Base-by-base conservation (phyloP, 2,797 vertebrate species). In the Nannoperca australis region DNA sequence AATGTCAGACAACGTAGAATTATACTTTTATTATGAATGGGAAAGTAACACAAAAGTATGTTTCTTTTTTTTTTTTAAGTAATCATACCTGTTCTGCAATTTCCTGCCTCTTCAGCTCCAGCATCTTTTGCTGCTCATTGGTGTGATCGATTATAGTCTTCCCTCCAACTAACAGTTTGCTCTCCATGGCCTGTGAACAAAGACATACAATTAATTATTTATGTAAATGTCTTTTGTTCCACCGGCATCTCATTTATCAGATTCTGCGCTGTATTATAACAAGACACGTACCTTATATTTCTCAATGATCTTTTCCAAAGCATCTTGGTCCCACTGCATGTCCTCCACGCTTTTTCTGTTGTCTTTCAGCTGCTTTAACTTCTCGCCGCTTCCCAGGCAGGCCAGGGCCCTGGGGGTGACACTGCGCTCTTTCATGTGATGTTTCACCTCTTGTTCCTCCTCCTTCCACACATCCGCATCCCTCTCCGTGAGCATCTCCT, bases 71-170 rank as follows among this genome's bases (percentile, higher is more conserved):
- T 22, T 50, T 58, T 66, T 15, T 20, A 14, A 27, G 24, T 27
- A 27, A 27, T 27, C 3, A 54, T 72, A 98, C 97, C 97, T 98
- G 97, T 84, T 97, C 97, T 0, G 97, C 95, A 40, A 99, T 99
- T 89, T 99, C 98, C 78, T 98, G 97, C 44, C 96, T 95, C 94
- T 95, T 97, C 85, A 97, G 93, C 90, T 98, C 97, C 91, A 99
- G 82, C 96, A 97, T 97, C 87, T 96, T 99, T 87, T 99, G 98
- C 86, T 99, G 98, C 85, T 99, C 97, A 0, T 99, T 99, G 61
- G 98, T 99, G 92, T 99, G 98, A 88, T 99, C 98, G 76, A 97
- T 97, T 60, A 99, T 99, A 65, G 96, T 99, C 91, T 98, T 97
- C 50, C 98, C 98, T 4, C 98, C 98, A 10, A 97, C 96, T 24